A percentile compares a stretch with the other conserved stretches of the same genome.
Conservation (phyloP, 2,113 vertebrate species). For the Phodopus roborovskii region DNA sequence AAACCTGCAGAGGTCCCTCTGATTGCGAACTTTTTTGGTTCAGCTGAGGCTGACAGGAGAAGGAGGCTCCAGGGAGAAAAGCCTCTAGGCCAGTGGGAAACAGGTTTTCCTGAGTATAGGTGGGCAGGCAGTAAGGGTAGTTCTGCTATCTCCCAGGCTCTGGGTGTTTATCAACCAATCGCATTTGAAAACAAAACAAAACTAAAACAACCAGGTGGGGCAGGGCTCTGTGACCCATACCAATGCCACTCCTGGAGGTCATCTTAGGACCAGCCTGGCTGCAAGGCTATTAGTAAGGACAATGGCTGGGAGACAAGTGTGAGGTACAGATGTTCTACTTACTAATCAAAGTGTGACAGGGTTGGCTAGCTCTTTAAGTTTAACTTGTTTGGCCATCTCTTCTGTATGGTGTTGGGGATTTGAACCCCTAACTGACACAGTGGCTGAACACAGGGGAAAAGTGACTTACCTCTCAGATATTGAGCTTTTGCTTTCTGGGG, state of each 20-base stretch:
- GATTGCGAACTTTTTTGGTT: background rate
- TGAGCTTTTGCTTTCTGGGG: too few species aligned
- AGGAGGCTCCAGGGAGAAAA: background rate
- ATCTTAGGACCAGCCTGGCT: slow-evolving; percentile 74
- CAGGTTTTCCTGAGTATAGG: background rate
- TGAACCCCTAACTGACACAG: rapidly evolving
- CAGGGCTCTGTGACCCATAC: slow-evolving; percentile 68
- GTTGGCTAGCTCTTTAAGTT: background rate
- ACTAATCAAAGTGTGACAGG: background rate
- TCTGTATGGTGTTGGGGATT: background rate
- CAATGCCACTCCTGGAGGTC: slow-evolving; percentile 77
- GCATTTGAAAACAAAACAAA: slow-evolving; percentile 49
- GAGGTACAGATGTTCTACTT: background rate
- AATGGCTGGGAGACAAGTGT: slow-evolving; percentile 80
- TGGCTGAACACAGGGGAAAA: background rate
- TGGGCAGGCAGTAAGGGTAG: background rate
- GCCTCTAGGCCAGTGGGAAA: background rate
- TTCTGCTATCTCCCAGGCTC: background rate
- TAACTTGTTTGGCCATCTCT: rapidly evolving
- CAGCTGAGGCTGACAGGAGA: background rate
- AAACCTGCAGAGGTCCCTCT: background rate
- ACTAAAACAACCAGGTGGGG: slow-evolving; percentile 64
- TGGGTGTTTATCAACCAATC: slow-evolving; percentile 77
- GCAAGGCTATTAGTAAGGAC: slow-evolving; percentile 78
- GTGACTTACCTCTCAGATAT: rapidly evolving